A percentile compares a stretch with the other conserved stretches of the same genome.
These are phyloP conservation scores for Odontomyia ornata DNA, from an alignment of 2,888 invertebrate genomes.

Conservation along the genomic window DNA sequence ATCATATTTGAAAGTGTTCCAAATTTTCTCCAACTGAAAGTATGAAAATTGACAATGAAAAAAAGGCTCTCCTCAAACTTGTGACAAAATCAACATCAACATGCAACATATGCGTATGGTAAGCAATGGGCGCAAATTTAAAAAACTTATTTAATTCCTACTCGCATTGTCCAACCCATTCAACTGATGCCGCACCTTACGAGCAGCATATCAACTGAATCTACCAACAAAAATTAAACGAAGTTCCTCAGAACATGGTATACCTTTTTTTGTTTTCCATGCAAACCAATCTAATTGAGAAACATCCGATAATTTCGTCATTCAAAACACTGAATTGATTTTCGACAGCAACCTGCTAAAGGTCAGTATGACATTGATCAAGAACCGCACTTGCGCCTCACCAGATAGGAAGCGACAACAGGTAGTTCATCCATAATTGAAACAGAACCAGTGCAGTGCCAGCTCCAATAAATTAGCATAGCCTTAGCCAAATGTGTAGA, in stretches of 20 bases:
- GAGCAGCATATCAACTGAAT: background rate
- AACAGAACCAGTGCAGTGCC: constrained; percentile 26
- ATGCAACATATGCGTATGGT: no score
- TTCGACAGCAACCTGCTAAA: constrained; percentile 6
- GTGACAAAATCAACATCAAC: no score
- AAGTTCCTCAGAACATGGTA: background rate
- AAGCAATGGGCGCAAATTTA: no score
- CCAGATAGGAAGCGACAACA: constrained; percentile 5
- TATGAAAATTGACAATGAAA: no score
- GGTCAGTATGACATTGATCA: constrained; percentile 37
- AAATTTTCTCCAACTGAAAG: no score
- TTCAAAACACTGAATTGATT: background rate
- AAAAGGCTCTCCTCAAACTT: no score
- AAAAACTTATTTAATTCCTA: no score
- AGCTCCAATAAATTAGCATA: constrained; percentile 30
- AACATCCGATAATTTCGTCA: background rate
- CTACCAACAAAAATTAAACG: background rate
- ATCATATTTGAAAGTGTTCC: no score
- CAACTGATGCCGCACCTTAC: background rate
- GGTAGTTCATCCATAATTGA: constrained; percentile 38
- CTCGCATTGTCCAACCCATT: background rate
- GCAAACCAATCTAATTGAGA: background rate
- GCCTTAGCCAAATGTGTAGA: background rate
- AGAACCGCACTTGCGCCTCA: background rate
- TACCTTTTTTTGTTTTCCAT: background rate